These are phyloP conservation scores for Sakesphorus luctuosus DNA, from an alignment of 2,113 vertebrate genomes.

Conservation along the genomic window DNA sequence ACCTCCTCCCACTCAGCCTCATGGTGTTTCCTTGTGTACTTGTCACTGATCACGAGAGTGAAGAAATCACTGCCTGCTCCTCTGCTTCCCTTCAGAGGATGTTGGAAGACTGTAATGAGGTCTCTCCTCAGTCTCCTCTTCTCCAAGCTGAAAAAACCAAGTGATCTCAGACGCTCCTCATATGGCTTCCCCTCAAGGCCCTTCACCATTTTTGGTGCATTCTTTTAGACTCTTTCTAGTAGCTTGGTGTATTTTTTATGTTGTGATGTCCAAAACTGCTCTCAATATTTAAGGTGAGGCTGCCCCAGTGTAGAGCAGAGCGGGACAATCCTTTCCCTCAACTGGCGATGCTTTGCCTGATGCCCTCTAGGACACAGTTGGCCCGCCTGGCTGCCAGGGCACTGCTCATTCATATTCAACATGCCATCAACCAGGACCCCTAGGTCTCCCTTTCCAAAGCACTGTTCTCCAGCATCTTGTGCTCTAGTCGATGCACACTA, in stretches of 20 bases:
- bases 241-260: not conserved
- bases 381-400: not conserved
- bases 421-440: accelerated
- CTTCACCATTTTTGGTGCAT: not conserved
- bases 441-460: not conserved
- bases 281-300: not conserved
- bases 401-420: not conserved
- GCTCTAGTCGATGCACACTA: accelerated
- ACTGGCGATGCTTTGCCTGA: accelerated
- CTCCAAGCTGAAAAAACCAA: not conserved
- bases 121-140: not conserved
- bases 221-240: not conserved
- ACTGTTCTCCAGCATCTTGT: not conserved
- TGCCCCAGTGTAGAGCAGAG: not conserved
- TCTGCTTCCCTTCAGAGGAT: not conserved
- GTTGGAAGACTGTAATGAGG: not conserved
- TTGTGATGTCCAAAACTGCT: not conserved
- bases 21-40: not conserved
- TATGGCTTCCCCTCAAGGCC: not conserved
- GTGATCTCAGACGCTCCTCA: not conserved
- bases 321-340: accelerated
- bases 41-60: not conserved
- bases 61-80: not conserved
- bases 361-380: accelerated
- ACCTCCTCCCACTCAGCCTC: not conserved